Percentiles rank a stretch among this genome's conserved stretches.
These are phyloP conservation scores for Geococcyx californianus DNA, from an alignment of 2,113 vertebrate genomes.

Conservation along the genomic window DNA sequence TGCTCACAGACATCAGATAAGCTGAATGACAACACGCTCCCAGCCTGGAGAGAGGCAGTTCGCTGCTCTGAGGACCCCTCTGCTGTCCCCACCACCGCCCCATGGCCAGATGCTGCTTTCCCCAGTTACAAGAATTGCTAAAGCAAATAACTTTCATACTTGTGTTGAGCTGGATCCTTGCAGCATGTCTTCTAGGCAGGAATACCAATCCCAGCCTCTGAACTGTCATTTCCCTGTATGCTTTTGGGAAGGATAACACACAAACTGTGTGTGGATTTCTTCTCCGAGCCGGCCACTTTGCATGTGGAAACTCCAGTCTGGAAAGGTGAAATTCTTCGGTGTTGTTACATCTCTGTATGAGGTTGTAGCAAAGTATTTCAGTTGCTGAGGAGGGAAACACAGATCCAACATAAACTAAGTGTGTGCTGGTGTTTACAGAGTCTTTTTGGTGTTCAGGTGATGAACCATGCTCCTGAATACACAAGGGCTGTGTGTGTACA, in stretches of 20 bases:
- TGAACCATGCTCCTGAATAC: background rate
- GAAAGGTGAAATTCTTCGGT: background rate
- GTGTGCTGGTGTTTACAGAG: background rate
- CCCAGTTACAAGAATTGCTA: background rate
- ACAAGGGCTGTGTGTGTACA: background rate
- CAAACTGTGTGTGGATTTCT: background rate
- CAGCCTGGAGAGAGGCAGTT: background rate
- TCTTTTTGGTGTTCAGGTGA: fast-evolving
- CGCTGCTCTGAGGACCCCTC: background rate
- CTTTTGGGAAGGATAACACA: background rate
- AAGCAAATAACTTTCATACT: background rate
- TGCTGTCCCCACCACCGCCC: background rate
- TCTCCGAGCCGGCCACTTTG: fast-evolving
- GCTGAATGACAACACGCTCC: background rate
- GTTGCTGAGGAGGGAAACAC: background rate
- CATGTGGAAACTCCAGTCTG: background rate
- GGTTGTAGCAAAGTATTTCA: background rate
- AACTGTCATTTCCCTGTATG: background rate
- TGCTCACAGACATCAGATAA: background rate
- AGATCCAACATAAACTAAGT: background rate
- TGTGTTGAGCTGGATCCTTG: background rate
- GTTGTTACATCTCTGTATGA: background rate
- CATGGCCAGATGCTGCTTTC: background rate
- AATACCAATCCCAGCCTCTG: background rate
- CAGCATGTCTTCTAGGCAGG: background rate